Evolutionary conservation across 2,888 invertebrate genomes (phyloP).

Genomic region (Pristionchus fissidentatus): DNA sequence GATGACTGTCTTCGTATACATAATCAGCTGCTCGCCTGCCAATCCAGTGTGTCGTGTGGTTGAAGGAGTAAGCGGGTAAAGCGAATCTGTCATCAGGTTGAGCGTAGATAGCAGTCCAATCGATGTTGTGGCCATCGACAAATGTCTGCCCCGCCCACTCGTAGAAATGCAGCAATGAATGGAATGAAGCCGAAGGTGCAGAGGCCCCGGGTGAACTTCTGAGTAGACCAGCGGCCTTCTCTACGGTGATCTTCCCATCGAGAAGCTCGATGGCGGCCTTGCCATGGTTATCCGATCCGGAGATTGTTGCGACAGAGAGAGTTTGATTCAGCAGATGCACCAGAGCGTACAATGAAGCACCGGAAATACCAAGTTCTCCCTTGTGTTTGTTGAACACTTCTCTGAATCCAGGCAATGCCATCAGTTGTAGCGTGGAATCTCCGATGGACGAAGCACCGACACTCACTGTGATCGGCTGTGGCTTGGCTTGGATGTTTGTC

Average conservation of each 20-base stretch:
- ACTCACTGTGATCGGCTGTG: not conserved
- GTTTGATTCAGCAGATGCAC: not conserved
- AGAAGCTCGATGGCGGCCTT: not conserved
- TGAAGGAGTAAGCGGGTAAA: constrained; percentile 68
- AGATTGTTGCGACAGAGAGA: not conserved
- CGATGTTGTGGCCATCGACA: constrained; percentile 57
- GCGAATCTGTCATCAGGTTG: constrained; percentile 47
- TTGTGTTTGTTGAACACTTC: not conserved
- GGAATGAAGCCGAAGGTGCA: not conserved
- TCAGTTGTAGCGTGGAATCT: not conserved
- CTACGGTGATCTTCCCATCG: not conserved
- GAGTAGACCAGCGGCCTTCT: not conserved
- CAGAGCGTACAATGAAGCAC: constrained; percentile 17
- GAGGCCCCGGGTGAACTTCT: constrained; percentile 51
- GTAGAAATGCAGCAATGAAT: constrained; percentile 51
- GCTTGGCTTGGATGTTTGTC: not conserved
- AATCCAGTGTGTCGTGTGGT: constrained; percentile 61
- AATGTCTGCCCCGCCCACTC: constrained; percentile 50
- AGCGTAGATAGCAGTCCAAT: constrained; percentile 61
- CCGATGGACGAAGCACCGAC: not conserved
- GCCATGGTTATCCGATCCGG: not conserved
- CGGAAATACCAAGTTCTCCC: not conserved
- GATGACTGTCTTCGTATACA: constrained; percentile 63
- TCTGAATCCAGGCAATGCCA: not conserved
- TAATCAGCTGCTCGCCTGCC: constrained; percentile 50